Conservation (phyloP, 2,797 vertebrate species). For the Pantherophis alleghaniensis region DNA sequence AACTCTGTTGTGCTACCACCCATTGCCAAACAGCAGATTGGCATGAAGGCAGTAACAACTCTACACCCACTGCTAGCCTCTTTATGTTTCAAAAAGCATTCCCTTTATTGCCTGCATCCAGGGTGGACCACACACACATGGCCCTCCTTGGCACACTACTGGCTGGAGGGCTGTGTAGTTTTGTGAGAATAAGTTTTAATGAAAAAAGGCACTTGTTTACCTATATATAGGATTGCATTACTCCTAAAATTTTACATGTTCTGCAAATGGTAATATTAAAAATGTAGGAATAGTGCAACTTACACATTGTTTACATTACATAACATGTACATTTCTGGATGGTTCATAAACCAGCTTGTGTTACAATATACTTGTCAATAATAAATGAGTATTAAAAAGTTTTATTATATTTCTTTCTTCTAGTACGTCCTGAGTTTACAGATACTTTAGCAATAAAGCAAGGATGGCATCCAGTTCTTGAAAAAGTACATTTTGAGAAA, state of each 20-base stretch:
- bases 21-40: neutral
- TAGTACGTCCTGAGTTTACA: conserved; percentile 96
- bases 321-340: neutral
- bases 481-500: conserved; percentile 86
- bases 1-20: neutral
- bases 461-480: conserved; percentile 93
- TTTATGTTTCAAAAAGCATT: neutral
- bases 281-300: neutral
- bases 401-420: conserved; percentile 23
- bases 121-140: neutral
- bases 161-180: neutral
- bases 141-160: neutral
- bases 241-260: neutral
- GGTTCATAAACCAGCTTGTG: neutral
- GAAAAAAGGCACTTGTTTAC: neutral
- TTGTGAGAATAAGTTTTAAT: neutral
- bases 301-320: neutral
- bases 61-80: neutral
- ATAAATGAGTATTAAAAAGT: neutral
- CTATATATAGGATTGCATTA: neutral
- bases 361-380: neutral
- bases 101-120: neutral
- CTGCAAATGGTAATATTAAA: neutral
- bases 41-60: neutral
- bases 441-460: conserved; percentile 94